Base-by-base conservation (phyloP, 1,140 invertebrate species). In the Achatina immaculata region DNA sequence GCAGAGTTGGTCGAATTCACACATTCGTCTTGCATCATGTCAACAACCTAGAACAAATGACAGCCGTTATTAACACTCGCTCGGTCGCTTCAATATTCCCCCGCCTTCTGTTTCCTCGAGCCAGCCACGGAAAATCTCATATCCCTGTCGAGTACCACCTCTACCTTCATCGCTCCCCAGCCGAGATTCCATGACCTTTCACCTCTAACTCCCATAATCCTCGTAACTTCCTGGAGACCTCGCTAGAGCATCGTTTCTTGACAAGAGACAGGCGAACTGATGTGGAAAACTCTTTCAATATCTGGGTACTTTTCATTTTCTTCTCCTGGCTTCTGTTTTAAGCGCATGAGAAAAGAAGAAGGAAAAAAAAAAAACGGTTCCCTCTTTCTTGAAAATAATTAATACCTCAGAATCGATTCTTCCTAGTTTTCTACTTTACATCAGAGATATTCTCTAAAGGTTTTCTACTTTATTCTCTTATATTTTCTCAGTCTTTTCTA, bases 41-140 rank as follows among this genome's bases (percentile, higher is more conserved):
- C 58, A 62, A 62, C 58, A 62, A 31, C 31, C n/a, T 31, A 31
- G 28, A 62, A 62, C 58, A 62, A 62, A 62, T 62, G 58, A 62
- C 58, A 62, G 7, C 58, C 19, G 28, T 31, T 62, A 62, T 62
- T 62, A 31, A 31, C 7, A 62, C 58, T 19, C 58, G 2, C 58
- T 4, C 9, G 2, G 6, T 34, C n/a, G 7, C n/a, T 28, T 21
- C 58, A n/a, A 62, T 62, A 2, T 62, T 62, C 31, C 58, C 58
- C 16, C n/a, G 58, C 7, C 28, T 16, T 62, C 28, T 31, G 58
- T 28, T 62, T 2, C n/a, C n/a, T 31, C 7, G 31, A 62, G 58
- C 28, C 58, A 16, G n/a, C n/a, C 58, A 4, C 6, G 58, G 9
- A 28, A 62, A 62, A 62, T 62, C 58, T 62, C 58, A 62, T 62